A percentile compares a stretch with the other conserved stretches of the same genome.
Evolutionary conservation across 2,888 invertebrate genomes (phyloP).

Genomic region (Theodoxus fluviatilis): DNA sequence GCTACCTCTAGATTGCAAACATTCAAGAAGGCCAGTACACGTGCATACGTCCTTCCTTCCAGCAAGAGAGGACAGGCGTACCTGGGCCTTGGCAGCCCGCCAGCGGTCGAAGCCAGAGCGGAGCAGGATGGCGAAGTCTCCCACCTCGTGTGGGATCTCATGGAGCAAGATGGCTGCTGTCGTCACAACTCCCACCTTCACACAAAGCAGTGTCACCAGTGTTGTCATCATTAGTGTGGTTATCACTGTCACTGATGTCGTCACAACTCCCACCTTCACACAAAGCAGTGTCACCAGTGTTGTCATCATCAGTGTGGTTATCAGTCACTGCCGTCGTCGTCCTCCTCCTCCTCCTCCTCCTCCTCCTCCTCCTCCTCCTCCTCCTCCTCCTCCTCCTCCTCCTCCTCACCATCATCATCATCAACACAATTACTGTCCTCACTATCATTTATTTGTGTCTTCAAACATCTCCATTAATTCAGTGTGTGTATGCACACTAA

Average conservation of each 20-base stretch:
- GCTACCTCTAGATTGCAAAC: too few species aligned
- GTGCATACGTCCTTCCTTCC: too few species aligned
- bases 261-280: slow-evolving; percentile 82
- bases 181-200: slow-evolving; percentile 85
- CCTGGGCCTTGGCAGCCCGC: slow-evolving; percentile 94
- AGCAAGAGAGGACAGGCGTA: slow-evolving; percentile 39
- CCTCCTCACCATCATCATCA: too few species aligned
- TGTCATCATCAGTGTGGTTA: too few species aligned
- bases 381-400: too few species aligned
- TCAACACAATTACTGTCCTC: too few species aligned
- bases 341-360: not conserved
- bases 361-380: too few species aligned
- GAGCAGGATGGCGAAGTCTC: slow-evolving; percentile 95
- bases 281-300: not conserved
- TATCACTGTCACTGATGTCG: slow-evolving; percentile 91
- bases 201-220: not conserved
- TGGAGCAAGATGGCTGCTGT: slow-evolving; percentile 94
- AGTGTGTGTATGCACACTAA: too few species aligned
- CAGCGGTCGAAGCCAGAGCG: slow-evolving; percentile 86
- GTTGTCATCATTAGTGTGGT: too few species aligned
- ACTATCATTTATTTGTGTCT: too few species aligned
- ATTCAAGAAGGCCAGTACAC: too few species aligned
- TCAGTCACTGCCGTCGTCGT: slow-evolving; percentile 86
- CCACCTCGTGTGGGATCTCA: slow-evolving; percentile 98
- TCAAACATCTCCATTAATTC: too few species aligned